phyloP scores from a whole-genome alignment of 2,113 vertebrate species.

The Grantiella picta region DNA sequence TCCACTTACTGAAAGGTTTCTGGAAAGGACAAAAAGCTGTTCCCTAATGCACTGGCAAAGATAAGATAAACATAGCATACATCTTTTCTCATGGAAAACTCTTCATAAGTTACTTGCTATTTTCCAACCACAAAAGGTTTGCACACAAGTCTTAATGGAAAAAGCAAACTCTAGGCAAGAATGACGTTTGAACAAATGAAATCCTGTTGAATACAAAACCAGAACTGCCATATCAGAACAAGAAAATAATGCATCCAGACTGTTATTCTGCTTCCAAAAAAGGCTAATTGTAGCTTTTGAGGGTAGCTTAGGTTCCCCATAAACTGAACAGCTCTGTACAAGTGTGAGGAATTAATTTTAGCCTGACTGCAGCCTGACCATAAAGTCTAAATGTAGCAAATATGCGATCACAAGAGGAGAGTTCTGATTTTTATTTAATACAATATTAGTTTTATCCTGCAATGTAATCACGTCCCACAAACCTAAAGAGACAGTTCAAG shows the following conservation, averaged over 20 bases:
- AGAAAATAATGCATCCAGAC: not conserved
- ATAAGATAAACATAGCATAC: constrained; percentile 27
- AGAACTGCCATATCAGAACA: not conserved
- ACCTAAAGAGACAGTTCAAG: not conserved
- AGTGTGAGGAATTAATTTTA: not conserved
- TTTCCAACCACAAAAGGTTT: constrained; percentile 47
- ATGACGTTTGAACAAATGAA: not conserved
- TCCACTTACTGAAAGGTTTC: constrained; percentile 36
- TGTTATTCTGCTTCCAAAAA: constrained; percentile 36
- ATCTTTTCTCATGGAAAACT: constrained; percentile 58
- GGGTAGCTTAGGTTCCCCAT: not conserved
- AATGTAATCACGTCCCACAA: not conserved
- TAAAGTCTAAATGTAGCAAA: constrained; percentile 1
- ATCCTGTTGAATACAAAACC: not conserved
- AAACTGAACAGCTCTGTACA: not conserved
- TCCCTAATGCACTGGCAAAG: not conserved
- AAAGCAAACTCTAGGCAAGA: constrained; percentile 14
- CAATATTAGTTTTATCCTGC: not conserved
- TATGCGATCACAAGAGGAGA: not conserved
- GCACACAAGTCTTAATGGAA: not conserved
- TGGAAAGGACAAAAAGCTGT: constrained; percentile 33
- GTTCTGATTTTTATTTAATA: not conserved
- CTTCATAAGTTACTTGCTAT: constrained; percentile 3
- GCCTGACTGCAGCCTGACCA: not conserved
- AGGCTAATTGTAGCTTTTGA: constrained; percentile 10